phyloP scores from a whole-genome alignment of 2,113 vertebrate species.

The Actenoides lindsayi region DNA sequence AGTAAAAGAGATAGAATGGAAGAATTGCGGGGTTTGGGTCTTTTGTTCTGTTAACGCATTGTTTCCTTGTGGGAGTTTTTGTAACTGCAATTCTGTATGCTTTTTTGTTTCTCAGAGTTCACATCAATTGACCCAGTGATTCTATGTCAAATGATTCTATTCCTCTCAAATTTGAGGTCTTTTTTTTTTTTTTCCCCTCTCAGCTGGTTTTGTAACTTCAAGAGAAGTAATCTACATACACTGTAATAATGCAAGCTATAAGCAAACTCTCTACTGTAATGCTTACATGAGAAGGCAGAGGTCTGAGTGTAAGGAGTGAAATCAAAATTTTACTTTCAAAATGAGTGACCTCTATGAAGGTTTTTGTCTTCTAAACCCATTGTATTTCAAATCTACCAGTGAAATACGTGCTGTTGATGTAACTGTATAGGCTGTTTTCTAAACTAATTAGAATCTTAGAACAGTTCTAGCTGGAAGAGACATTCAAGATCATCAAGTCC shows the following conservation, averaged over 20 bases:
- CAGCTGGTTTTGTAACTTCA: not conserved
- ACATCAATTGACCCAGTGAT: not conserved
- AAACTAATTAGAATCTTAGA: not conserved
- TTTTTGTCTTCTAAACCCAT: not conserved
- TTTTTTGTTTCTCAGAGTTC: not conserved
- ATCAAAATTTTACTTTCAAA: not conserved
- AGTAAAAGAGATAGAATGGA: not conserved
- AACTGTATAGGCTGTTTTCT: not conserved
- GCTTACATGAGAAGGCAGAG: not conserved
- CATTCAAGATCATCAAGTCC: too few relatives aligned
- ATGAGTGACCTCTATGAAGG: fast-evolving
- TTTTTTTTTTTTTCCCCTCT: not conserved
- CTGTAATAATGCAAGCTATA: not conserved
- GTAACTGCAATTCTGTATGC: not conserved
- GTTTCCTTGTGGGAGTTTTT: not conserved
- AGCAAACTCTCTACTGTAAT: not conserved
- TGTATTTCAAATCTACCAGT: not conserved
- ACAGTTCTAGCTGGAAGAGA: too few relatives aligned
- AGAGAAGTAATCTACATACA: too few relatives aligned
- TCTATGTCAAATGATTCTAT: too few relatives aligned
- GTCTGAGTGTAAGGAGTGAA: not conserved
- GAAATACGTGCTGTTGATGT: not conserved
- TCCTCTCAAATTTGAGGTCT: not conserved
- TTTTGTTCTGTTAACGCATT: not conserved
- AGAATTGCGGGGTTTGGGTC: fast-evolving